A percentile compares a stretch with the other conserved stretches of the same genome.
phyloP scores from a whole-genome alignment of 2,797 vertebrate genomes.

The Phataginus tetradactyla region DNA sequence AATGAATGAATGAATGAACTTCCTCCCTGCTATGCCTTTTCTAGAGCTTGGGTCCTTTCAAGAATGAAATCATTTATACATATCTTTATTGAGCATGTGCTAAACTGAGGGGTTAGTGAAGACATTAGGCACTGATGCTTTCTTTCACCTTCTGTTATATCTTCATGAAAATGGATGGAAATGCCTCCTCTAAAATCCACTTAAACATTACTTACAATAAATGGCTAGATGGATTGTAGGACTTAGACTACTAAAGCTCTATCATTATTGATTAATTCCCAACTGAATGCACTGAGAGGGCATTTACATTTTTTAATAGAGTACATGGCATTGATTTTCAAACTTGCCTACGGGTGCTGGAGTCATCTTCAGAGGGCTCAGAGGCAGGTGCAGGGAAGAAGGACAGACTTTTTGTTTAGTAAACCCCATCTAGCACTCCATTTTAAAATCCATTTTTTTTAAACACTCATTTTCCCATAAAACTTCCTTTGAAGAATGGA shows the following conservation, averaged over 20 bases:
- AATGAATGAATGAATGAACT: background rate
- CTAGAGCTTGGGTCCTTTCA: background rate
- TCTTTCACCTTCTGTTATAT: background rate
- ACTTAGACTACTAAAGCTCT: background rate
- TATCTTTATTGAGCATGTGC: background rate
- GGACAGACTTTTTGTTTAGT: background rate
- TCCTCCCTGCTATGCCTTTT: background rate
- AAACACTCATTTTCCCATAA: background rate
- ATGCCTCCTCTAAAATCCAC: background rate
- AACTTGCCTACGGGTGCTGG: background rate
- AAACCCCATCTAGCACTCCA: no score
- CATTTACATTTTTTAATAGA: slow-evolving; percentile 8
- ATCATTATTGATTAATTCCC: slow-evolving; percentile 25
- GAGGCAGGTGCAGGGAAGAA: background rate
- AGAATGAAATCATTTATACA: background rate
- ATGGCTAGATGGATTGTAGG: background rate
- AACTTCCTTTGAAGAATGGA: background rate
- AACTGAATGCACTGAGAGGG: background rate
- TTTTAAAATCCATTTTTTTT: background rate
- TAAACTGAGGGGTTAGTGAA: background rate
- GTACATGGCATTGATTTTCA: background rate
- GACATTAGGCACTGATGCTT: background rate
- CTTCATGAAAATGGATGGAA: slow-evolving; percentile 7
- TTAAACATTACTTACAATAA: slow-evolving; percentile 11
- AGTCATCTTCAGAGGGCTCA: background rate